Percentiles rank a stretch among this genome's conserved stretches.
These are phyloP conservation scores for Bombyx mori DNA, from an alignment of 1,140 invertebrate species.

Conservation along the genomic window ASM3026992v2 NC_085118.1:1652501-1653000, in stretches of 20 bases:
- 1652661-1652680: conserved; percentile 38
- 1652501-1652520: conserved; percentile 86
- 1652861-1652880: conserved; percentile 77
- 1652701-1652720: conserved; percentile 36
- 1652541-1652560: conserved; percentile 86
- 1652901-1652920: conserved; percentile 74
- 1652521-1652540: conserved; percentile 88
- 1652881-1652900: conserved; percentile 74
- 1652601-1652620: conserved; percentile 77
- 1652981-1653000: conserved; percentile 52
- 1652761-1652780: conserved; percentile 72
- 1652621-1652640: conserved; percentile 77
- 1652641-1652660: conserved; percentile 73
- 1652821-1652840: conserved; percentile 68
- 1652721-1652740: conserved; percentile 73
- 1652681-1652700: conserved; percentile 47
- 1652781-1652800: conserved; percentile 73
- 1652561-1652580: conserved; percentile 81
- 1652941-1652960: conserved; percentile 59
- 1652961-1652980: conserved; percentile 55
- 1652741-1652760: conserved; percentile 78
- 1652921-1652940: conserved; percentile 59
- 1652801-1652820: conserved; percentile 71
- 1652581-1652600: conserved; percentile 77
- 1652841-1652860: conserved; percentile 77